These are phyloP conservation scores for Neogale vison DNA, from an alignment of 2,113 vertebrate genomes.

Conservation along the genomic window DNA sequence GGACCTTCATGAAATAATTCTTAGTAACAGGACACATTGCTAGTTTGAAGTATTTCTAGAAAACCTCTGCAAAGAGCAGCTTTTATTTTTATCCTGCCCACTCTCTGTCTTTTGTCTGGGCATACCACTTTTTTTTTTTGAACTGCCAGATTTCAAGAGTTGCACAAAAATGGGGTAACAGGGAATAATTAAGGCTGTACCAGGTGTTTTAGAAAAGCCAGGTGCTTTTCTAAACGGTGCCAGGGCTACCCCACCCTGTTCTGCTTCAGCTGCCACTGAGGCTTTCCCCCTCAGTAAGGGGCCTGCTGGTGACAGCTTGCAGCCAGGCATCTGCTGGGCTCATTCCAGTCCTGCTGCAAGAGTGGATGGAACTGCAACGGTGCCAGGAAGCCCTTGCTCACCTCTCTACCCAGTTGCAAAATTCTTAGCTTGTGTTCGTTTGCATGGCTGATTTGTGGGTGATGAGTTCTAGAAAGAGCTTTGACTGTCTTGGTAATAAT, in stretches of 20 bases:
- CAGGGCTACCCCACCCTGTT: neutral
- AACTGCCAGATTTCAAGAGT: neutral
- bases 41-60: neutral
- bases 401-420: neutral
- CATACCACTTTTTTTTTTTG: neutral
- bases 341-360: neutral
- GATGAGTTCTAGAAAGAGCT: neutral
- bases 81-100: neutral
- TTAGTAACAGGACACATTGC: neutral
- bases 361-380: rapidly evolving
- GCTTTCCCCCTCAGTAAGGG: neutral
- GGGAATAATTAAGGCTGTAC: neutral
- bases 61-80: neutral
- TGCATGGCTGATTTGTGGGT: neutral
- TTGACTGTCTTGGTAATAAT: neutral
- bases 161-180: neutral
- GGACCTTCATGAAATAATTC: neutral
- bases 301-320: neutral
- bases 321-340: neutral
- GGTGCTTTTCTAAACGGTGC: neutral
- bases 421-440: neutral
- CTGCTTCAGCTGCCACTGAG: neutral
- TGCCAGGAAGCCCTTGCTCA: neutral
- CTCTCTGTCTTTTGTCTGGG: neutral
- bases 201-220: neutral